Conservation (phyloP, 2,113 vertebrate species). For the Callospermophilus lateralis region DNA sequence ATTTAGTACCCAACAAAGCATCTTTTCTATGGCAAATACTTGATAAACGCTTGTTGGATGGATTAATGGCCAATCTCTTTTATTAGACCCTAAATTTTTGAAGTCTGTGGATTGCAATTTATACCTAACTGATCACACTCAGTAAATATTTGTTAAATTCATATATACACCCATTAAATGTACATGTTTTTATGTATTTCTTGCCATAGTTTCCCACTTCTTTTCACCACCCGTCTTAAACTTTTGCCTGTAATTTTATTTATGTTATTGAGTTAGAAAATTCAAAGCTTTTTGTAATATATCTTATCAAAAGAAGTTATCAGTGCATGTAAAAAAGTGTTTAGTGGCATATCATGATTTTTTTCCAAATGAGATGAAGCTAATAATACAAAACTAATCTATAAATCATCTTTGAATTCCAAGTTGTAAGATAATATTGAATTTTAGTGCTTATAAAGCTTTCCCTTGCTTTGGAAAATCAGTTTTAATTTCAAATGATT, state of each 20-base stretch:
- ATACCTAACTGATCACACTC: not conserved
- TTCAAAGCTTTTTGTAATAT: not conserved
- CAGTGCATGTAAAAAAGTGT: not conserved
- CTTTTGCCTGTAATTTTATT: slow-evolving; percentile 13
- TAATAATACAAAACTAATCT: slow-evolving; percentile 52
- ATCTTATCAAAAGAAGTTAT: not conserved
- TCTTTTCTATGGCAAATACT: not conserved
- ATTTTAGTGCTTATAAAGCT: slow-evolving; percentile 59
- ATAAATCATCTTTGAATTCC: slow-evolving; percentile 4
- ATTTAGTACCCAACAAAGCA: not conserved
- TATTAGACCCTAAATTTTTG: not conserved
- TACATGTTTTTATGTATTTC: not conserved
- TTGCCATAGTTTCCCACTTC: not conserved
- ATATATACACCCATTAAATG: not conserved
- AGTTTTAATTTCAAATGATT: slow-evolving; percentile 77
- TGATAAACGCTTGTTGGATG: not conserved
- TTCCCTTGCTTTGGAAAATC: slow-evolving; percentile 65
- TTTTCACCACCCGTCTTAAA: slow-evolving; percentile 17
- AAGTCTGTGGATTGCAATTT: not conserved
- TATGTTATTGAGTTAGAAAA: slow-evolving; percentile 46
- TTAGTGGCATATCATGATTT: slow-evolving; percentile 12
- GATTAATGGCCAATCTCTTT: not conserved
- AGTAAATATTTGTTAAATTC: not conserved
- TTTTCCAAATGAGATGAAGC: slow-evolving; percentile 67
- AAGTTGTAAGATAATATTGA: slow-evolving; percentile 20